Percentiles rank a stretch among this genome's conserved stretches.
Conservation (phyloP, 1,140 invertebrate species). For the Cherax destructor region DNA sequence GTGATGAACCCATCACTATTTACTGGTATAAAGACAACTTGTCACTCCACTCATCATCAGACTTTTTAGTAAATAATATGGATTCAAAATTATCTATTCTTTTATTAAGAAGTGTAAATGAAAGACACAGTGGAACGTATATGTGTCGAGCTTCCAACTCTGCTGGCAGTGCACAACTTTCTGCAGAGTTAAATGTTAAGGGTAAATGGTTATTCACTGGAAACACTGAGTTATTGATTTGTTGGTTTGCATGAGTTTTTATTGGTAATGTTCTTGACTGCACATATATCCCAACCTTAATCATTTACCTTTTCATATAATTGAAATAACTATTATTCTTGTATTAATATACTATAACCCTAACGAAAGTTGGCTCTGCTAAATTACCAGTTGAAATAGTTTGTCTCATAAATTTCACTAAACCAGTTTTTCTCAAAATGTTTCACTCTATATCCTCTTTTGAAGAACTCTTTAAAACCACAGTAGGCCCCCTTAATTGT, state of each 20-base stretch:
- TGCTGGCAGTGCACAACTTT: conserved; percentile 63
- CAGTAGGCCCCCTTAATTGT: too few relatives aligned
- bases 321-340: neutral
- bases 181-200: conserved; percentile 65
- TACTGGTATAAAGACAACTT: conserved; percentile 46
- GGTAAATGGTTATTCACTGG: conserved; percentile 22
- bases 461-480: too few relatives aligned
- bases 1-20: conserved; percentile 56
- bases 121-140: conserved; percentile 63
- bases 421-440: too few relatives aligned
- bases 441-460: too few relatives aligned
- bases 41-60: conserved; percentile 34
- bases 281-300: neutral
- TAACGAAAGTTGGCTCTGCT: too few relatives aligned
- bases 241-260: neutral
- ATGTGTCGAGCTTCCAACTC: conserved; percentile 71
- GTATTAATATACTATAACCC: too few relatives aligned
- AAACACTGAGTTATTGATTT: neutral
- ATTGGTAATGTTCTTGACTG: neutral
- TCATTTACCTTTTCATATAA: conserved; percentile 1
- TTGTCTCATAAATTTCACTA: too few relatives aligned
- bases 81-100: conserved; percentile 62
- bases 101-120: conserved; percentile 51
- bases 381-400: too few relatives aligned
- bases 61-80: conserved; percentile 53